Conservation (phyloP, 1,140 invertebrate species). For the Propsilocerus akamusi region DNA sequence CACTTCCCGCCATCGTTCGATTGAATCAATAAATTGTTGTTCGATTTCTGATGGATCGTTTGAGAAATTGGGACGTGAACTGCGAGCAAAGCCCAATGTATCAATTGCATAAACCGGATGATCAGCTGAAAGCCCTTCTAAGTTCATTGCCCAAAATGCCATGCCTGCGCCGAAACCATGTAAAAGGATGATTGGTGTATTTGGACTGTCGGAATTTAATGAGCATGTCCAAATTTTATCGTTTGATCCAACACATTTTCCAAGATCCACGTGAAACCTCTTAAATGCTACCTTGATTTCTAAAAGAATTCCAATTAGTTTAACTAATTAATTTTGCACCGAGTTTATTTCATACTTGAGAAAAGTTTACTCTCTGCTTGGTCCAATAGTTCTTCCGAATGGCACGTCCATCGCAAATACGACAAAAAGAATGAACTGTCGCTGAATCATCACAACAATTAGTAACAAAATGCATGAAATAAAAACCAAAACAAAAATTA, state of each 20-base stretch:
- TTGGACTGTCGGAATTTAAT: constrained; percentile 37
- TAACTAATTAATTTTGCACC: background rate
- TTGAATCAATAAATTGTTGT: background rate
- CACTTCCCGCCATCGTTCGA: constrained; percentile 43
- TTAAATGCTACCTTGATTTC: background rate
- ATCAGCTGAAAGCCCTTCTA: constrained; percentile 45
- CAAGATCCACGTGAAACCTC: constrained; percentile 45
- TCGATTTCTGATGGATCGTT: constrained; percentile 21
- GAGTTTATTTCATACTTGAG: background rate
- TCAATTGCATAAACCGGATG: constrained; percentile 73
- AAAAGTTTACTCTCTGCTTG: background rate
- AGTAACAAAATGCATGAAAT: too few relatives aligned
- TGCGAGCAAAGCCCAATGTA: constrained; percentile 68
- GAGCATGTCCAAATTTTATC: constrained; percentile 59
- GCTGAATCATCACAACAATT: too few relatives aligned
- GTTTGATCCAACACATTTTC: constrained; percentile 37
- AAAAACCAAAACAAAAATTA: too few relatives aligned
- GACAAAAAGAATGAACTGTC: background rate
- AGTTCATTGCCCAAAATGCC: constrained; percentile 63
- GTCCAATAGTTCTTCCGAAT: background rate
- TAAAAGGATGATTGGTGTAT: constrained; percentile 55
- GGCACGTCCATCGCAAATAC: background rate
- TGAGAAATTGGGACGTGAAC: constrained; percentile 56
- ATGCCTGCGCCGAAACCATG: constrained; percentile 73
- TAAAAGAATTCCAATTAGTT: background rate